Conservation (phyloP, 2,113 vertebrate genomes). For the Hylia prasina region DNA sequence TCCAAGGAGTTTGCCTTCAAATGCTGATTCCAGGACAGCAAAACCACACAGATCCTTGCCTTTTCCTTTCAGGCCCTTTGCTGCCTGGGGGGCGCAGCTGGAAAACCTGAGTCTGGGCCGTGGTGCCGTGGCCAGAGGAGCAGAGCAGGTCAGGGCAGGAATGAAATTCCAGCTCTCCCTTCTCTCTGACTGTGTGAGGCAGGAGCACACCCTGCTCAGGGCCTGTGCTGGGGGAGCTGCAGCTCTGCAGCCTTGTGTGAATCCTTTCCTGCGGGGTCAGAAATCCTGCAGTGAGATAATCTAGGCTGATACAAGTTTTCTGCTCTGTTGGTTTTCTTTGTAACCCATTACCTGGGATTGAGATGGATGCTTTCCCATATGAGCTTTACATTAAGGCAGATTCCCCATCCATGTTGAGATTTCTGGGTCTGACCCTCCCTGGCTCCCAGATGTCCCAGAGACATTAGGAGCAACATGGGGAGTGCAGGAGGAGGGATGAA, state of each 20-base stretch:
- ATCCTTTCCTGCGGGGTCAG: background rate
- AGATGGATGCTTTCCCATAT: background rate
- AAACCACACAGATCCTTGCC: background rate
- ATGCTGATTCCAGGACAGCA: background rate
- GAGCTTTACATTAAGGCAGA: background rate
- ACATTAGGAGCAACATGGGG: background rate
- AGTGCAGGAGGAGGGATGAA: background rate
- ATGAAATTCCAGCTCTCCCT: background rate
- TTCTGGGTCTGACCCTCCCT: background rate
- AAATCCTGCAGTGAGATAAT: background rate
- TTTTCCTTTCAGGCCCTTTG: background rate
- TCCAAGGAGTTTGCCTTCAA: background rate
- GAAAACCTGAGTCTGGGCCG: background rate
- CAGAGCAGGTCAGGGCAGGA: background rate
- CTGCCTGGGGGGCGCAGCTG: background rate
- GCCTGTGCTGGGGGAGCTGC: background rate
- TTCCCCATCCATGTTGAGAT: background rate
- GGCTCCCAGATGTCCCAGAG: background rate
- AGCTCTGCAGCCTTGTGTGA: background rate
- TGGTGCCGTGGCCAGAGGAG: background rate
- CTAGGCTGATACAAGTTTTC: background rate
- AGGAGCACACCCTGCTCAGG: background rate
- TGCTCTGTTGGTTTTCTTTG: background rate
- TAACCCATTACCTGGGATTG: background rate
- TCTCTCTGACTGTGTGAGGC: accelerated